A percentile compares a stretch with the other conserved stretches of the same genome.
Evolutionary conservation across 2,888 invertebrate genomes (phyloP).

Genomic region (Calameuta filiformis): DNA sequence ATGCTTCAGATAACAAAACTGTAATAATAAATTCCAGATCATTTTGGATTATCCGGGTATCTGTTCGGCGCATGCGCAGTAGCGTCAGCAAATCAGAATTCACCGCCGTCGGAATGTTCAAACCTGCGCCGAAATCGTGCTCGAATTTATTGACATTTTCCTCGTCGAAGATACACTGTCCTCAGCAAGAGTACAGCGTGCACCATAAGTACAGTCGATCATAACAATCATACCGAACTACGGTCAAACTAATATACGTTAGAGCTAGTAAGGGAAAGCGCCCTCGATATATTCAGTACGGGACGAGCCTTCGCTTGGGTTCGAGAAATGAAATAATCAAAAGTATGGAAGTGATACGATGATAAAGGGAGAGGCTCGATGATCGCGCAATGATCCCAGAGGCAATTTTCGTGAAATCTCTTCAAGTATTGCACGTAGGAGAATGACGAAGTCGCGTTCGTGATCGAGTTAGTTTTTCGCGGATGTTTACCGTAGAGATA

Average conservation of each 20-base stretch:
- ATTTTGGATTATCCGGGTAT: neutral
- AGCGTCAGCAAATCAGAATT: conserved; percentile 20
- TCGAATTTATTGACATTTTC: conserved; percentile 61
- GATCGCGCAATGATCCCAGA: neutral
- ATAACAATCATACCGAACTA: conserved; percentile 3
- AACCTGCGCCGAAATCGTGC: conserved; percentile 48
- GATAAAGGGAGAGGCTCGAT: neutral
- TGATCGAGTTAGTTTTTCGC: conserved; percentile 17
- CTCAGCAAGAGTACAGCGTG: neutral
- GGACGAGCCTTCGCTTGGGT: neutral
- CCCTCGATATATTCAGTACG: neutral
- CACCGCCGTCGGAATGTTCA: conserved; percentile 16
- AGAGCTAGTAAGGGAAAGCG: neutral
- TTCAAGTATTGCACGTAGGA: neutral
- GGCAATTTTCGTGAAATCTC: neutral
- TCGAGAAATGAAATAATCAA: neutral
- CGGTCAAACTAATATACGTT: neutral
- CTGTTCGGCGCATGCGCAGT: conserved; percentile 21
- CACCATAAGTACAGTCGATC: neutral
- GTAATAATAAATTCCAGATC: neutral
- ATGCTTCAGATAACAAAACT: neutral
- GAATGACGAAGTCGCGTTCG: neutral
- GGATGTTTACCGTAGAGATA: conserved; percentile 34
- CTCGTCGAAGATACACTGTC: conserved; percentile 17
- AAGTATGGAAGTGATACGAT: neutral